Evolutionary conservation across 2,113 vertebrate genomes (phyloP).

Genomic region (Varanus salvator): DNA sequence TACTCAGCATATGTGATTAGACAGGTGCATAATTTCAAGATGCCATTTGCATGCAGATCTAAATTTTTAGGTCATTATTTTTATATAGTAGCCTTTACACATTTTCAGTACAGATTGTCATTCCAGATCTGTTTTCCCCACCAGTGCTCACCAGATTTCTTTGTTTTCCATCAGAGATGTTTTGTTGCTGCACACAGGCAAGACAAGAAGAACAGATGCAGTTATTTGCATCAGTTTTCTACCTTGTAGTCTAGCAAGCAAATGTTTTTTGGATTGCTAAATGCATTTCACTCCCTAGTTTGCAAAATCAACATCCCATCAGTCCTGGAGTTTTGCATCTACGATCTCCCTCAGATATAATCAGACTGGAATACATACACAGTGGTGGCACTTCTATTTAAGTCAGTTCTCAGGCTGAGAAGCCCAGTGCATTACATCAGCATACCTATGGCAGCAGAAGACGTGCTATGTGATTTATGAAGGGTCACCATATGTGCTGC

Average conservation of each 20-base stretch:
- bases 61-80: neutral
- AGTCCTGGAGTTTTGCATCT: conserved; percentile 55
- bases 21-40: neutral
- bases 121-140: conserved; percentile 48
- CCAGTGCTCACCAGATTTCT: conserved; percentile 44
- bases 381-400: neutral
- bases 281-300: conserved; percentile 43
- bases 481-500: neutral
- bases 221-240: conserved; percentile 51
- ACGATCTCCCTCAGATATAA: conserved; percentile 13
- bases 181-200: conserved; percentile 44
- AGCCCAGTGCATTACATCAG: conserved; percentile 16
- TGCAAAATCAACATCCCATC: conserved; percentile 25
- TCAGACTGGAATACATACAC: neutral
- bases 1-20: too few relatives aligned
- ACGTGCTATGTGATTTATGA: neutral
- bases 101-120: conserved; percentile 43
- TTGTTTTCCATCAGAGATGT: conserved; percentile 40
- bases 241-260: conserved; percentile 59
- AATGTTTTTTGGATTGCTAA: conserved; percentile 52
- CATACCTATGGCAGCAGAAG: conserved; percentile 1
- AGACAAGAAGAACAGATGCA: conserved; percentile 43
- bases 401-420: neutral
- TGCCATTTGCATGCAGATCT: neutral
- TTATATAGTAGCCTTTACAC: neutral